These are phyloP conservation scores for Pelodiscus sinensis DNA, from an alignment of 2,113 vertebrate species.

Conservation along the genomic window DNA sequence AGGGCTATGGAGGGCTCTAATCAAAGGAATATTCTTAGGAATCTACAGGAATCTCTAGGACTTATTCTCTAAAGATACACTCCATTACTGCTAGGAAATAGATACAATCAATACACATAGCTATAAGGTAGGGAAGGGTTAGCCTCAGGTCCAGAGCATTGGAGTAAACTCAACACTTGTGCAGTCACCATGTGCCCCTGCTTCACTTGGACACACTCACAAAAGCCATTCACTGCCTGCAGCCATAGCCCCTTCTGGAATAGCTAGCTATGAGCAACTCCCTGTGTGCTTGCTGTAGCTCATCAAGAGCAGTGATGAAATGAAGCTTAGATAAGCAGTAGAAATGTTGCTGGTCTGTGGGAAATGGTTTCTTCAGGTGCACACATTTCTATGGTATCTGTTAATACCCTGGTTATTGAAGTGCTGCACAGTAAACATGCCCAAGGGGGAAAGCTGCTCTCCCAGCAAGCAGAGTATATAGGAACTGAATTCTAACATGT, in stretches of 20 bases:
- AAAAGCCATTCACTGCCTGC: neutral
- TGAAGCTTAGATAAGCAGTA: neutral
- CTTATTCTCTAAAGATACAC: neutral
- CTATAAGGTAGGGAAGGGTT: neutral
- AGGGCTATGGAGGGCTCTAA: neutral
- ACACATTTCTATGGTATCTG: neutral
- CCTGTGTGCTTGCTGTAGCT: neutral
- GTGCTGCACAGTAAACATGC: neutral
- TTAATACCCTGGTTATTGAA: neutral
- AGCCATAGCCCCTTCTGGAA: neutral
- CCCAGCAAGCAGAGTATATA: neutral
- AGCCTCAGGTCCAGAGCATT: neutral
- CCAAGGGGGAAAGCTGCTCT: neutral
- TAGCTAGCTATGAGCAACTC: rapidly evolving
- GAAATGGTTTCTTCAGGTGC: neutral
- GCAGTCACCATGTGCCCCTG: neutral
- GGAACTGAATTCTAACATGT: neutral
- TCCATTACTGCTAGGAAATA: neutral
- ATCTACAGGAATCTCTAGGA: neutral
- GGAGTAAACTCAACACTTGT: neutral
- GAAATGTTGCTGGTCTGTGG: neutral
- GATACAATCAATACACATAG: neutral
- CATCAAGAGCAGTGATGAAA: neutral
- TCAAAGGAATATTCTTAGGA: neutral
- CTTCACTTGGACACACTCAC: neutral